Conservation (phyloP, 1,140 invertebrate species). For the Rhopalosiphum padi region DNA sequence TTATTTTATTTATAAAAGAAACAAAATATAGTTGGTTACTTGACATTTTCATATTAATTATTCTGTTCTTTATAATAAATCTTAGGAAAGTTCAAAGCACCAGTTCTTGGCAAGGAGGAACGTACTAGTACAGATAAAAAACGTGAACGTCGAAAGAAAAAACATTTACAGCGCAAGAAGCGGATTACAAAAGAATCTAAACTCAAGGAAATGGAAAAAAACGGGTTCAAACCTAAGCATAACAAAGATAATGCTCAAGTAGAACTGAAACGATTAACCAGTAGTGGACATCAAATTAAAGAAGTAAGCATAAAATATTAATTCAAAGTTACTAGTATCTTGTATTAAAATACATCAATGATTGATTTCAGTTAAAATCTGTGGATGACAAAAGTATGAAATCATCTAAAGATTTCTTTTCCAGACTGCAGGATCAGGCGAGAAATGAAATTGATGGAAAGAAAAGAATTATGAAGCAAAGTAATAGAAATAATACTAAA, state of each 20-base stretch:
- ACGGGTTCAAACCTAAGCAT: conserved; percentile 35
- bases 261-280: conserved; percentile 40
- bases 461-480: conserved; percentile 63
- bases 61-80: conserved; percentile 56
- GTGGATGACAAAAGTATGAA: conserved; percentile 70
- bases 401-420: conserved; percentile 84
- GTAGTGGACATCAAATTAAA: conserved; percentile 31
- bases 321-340: not conserved
- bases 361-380: conserved; percentile 66
- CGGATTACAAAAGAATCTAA: conserved; percentile 66
- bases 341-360: not conserved
- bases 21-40: not conserved
- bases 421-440: conserved; percentile 78
- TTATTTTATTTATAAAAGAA: not conserved
- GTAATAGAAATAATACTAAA: conserved; percentile 60
- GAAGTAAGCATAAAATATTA: conserved; percentile 21
- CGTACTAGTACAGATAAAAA: conserved; percentile 87
- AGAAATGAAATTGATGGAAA: conserved; percentile 66
- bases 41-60: not conserved
- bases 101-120: conserved; percentile 81
- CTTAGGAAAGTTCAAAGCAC: conserved; percentile 77
- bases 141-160: conserved; percentile 86
- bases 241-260: conserved; percentile 10
- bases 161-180: conserved; percentile 73
- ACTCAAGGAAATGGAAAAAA: conserved; percentile 66